Percentiles rank a stretch among this genome's conserved stretches.
Evolutionary conservation across 2,888 invertebrate genomes (phyloP).

Genomic region (Synanthedon vespiformis): DNA sequence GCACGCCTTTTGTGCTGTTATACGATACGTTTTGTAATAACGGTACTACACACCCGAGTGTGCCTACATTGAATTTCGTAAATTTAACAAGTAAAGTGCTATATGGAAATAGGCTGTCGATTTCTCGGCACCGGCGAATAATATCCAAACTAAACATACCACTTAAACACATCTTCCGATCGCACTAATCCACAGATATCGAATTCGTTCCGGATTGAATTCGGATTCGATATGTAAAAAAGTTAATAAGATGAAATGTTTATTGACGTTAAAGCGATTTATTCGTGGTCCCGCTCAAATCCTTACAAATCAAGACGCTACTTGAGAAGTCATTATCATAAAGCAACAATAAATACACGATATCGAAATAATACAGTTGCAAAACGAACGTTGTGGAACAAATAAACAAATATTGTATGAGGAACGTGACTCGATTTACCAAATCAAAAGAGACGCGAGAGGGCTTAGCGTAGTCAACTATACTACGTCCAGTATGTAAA

Average conservation of each 20-base stretch:
- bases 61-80: conserved; percentile 19
- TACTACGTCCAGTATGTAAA: conserved; percentile 35
- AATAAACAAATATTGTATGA: conserved; percentile 40
- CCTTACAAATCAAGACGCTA: conserved; percentile 37
- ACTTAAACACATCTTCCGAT: neutral
- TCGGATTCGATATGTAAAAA: too few relatives aligned
- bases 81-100: conserved; percentile 1
- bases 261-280: neutral
- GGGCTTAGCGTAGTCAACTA: conserved; percentile 47
- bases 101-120: neutral
- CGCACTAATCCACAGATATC: neutral
- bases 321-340: conserved; percentile 44
- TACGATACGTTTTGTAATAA: conserved; percentile 39
- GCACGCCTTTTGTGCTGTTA: conserved; percentile 44
- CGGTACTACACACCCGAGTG: conserved; percentile 21
- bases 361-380: conserved; percentile 34
- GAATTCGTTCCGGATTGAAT: neutral
- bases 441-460: conserved; percentile 58
- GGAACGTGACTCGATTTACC: conserved; percentile 66
- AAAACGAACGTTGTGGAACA: conserved; percentile 41
- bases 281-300: conserved; percentile 23
- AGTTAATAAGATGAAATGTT: neutral
- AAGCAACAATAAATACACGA: conserved; percentile 45
- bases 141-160: neutral
- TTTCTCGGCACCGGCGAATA: neutral